Conservation (phyloP, 2,888 invertebrate genomes). For the Tachina fera region DNA sequence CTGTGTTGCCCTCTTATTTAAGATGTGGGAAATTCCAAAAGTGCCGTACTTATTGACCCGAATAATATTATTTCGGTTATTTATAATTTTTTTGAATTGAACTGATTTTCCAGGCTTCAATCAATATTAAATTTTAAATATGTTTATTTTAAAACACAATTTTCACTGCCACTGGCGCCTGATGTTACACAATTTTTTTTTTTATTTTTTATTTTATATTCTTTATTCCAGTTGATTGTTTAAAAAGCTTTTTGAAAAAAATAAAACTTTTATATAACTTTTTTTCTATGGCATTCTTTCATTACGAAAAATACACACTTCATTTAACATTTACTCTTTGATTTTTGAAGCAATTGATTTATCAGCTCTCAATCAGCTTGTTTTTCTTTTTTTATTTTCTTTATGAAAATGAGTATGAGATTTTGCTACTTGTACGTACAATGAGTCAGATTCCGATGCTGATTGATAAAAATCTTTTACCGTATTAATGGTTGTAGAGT, state of each 20-base stretch:
- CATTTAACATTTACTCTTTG: conserved; percentile 69
- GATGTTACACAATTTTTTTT: background rate
- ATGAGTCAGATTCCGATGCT: conserved; percentile 26
- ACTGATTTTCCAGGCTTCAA: too few species aligned
- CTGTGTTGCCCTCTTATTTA: too few species aligned
- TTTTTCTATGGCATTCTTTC: conserved; percentile 20
- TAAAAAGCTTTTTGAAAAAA: conserved; percentile 4
- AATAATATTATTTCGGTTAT: background rate
- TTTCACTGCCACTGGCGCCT: conserved; percentile 52
- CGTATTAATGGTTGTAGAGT: background rate
- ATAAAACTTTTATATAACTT: too few species aligned
- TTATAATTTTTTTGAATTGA: background rate
- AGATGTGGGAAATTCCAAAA: too few species aligned
- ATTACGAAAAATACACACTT: conserved; percentile 52
- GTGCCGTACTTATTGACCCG: too few species aligned
- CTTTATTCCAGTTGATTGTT: background rate
- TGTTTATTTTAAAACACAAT: conserved; percentile 23
- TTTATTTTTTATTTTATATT: too few species aligned
- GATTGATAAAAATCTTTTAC: conserved; percentile 55
- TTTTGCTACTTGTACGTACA: background rate
- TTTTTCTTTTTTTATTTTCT: conserved; percentile 1
- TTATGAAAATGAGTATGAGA: conserved; percentile 6
- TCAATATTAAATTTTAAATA: background rate
- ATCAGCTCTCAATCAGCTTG: conserved; percentile 65
- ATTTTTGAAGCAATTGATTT: conserved; percentile 65